phyloP scores from a whole-genome alignment of 1,140 invertebrate species.

The Aethina tumida region DNA sequence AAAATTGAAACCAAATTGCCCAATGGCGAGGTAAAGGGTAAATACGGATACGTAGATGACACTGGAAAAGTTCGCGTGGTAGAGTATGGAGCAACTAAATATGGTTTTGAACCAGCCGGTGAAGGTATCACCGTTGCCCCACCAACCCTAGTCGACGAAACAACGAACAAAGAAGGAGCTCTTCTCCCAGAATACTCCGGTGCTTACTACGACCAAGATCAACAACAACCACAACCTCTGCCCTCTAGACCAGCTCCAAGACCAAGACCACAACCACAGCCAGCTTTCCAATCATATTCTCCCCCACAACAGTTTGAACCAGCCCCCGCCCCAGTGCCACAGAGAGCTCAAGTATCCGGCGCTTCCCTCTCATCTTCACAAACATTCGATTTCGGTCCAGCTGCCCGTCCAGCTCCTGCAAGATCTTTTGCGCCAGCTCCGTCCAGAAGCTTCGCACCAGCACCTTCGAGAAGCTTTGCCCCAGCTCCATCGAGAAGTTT shows the following conservation, averaged over 20 bases:
- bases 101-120: constrained; percentile 77
- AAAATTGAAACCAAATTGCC: constrained; percentile 76
- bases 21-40: constrained; percentile 70
- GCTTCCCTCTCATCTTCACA: constrained; percentile 16
- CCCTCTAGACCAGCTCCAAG: constrained; percentile 20
- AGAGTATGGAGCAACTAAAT: constrained; percentile 80
- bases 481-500: constrained; percentile 21
- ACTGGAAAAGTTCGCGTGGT: constrained; percentile 70
- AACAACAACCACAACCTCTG: constrained; percentile 35
- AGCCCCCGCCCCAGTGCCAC: constrained; percentile 27
- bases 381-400: constrained; percentile 23
- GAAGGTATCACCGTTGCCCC: constrained; percentile 76
- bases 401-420: constrained; percentile 14
- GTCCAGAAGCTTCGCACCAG: constrained; percentile 19
- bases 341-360: constrained; percentile 34
- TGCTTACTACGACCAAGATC: constrained; percentile 37
- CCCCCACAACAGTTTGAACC: constrained; percentile 23
- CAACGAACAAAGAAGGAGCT: constrained; percentile 41
- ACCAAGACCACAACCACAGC: constrained; percentile 31
- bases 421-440: constrained; percentile 18
- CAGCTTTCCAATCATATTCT: constrained; percentile 14
- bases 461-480: constrained; percentile 22
- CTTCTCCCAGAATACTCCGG: constrained; percentile 39
- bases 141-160: constrained; percentile 66
- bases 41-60: constrained; percentile 81